Base-by-base conservation (phyloP, 2,113 vertebrate species). In the Stercorarius parasiticus region DNA sequence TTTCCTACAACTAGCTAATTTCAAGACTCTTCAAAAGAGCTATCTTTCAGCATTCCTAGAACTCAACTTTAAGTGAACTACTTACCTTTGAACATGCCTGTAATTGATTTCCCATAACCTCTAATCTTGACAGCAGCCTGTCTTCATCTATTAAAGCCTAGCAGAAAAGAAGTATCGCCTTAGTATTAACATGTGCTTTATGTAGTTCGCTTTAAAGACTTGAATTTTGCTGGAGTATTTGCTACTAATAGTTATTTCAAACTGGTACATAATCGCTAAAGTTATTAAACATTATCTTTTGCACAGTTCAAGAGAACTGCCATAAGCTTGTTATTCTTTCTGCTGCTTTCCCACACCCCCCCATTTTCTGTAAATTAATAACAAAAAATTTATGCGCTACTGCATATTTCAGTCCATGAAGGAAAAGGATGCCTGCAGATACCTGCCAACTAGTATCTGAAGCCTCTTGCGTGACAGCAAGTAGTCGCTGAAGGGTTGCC, bases 381-480 rank as follows among this genome's bases (percentile, higher is more conserved):
- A 56, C 9, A 42, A 42, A 42, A 47, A 61, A 76, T 73, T n/a
- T 25, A 40, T 9, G 69, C 5, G 3, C 32, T 50, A 69, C 13
- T 64, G 62, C 19, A 5, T 10, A 62, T 70, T 58, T 82, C 61
- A 73, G 38, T 10, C 25, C 70, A 38, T 25, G 65, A 69, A 95
- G 43, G 70, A 87, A 72, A 71, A 81, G 30, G 61, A 96, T 67
- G 84, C 32, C 47, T 93, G 94, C 43, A 72, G 85, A 91, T 98
- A 99, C 99, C 99, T 99, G 99, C 99, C 99, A 99, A 98, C 99
- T 99, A 98, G 99, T 99, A 98, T 99, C 99, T 23, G 99, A 99
- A 95, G 99, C 99, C 98, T 99, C 99, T 97, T 99, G 99, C 23
- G 99, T 99, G 96, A 98, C 98, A 98, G 99, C 98, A 83, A 99